Conservation (phyloP, 1,140 invertebrate species). For the Diprion similis region DNA sequence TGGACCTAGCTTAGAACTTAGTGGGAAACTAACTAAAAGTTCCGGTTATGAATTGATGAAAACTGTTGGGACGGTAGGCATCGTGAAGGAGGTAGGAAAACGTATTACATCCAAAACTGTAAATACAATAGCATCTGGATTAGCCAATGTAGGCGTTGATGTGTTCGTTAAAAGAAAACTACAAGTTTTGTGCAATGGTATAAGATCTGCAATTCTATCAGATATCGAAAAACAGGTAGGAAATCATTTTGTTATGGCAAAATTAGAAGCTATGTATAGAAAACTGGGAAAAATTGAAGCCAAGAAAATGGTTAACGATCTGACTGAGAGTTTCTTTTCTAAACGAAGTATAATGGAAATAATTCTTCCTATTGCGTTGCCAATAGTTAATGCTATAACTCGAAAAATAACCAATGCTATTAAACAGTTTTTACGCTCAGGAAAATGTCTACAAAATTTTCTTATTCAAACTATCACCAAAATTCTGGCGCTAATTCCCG, state of each 20-base stretch:
- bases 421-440: background rate
- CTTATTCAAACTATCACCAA: background rate
- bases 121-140: background rate
- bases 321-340: background rate
- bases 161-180: background rate
- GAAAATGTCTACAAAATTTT: background rate
- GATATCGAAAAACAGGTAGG: background rate
- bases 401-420: background rate
- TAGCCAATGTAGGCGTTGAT: background rate
- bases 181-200: background rate
- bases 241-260: background rate
- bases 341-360: background rate
- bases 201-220: background rate
- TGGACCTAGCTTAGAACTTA: background rate
- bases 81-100: background rate
- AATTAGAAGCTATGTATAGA: background rate
- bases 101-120: background rate
- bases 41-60: background rate
- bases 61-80: background rate
- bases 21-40: background rate
- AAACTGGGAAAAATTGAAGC: background rate
- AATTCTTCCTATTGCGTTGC: background rate
- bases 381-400: background rate
- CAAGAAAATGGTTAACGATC: background rate
- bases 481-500: no score